phyloP scores from a whole-genome alignment of 2,113 vertebrate species.

The Platichthys stellatus region DNA sequence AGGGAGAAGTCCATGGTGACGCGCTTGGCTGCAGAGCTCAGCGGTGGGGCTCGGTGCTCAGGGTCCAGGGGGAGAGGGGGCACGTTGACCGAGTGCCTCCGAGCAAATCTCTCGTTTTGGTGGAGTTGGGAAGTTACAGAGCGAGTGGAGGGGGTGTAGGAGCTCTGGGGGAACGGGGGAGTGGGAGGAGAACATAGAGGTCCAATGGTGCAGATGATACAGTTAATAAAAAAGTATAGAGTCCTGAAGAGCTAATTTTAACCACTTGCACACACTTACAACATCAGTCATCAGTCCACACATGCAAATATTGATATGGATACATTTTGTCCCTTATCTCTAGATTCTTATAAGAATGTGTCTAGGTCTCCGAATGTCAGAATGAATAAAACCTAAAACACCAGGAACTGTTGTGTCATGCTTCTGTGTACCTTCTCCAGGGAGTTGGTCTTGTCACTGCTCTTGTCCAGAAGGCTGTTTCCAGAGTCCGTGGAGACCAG shows the following conservation, averaged over 20 bases:
- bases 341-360: no score
- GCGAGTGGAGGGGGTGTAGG: constrained; percentile 63
- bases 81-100: constrained; percentile 90
- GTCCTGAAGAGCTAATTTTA: not conserved
- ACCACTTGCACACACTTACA: not conserved
- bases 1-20: constrained; percentile 95
- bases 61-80: constrained; percentile 77
- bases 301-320: not conserved
- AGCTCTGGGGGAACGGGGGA: constrained; percentile 22
- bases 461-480: constrained; percentile 92
- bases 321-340: no score
- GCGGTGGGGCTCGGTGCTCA: constrained; percentile 74
- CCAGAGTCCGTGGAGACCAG: constrained; percentile 95
- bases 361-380: not conserved
- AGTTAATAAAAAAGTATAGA: not conserved
- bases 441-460: constrained; percentile 89
- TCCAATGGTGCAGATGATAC: constrained; percentile 21
- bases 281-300: not conserved
- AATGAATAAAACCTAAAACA: not conserved
- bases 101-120: constrained; percentile 86
- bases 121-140: constrained; percentile 44
- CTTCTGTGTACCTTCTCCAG: constrained; percentile 90
- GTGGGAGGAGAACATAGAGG: constrained; percentile 5
- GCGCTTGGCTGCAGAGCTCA: constrained; percentile 82
- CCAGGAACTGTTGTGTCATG: no score